Conservation (phyloP, 1,140 invertebrate species). For the Bombus soroeensis region DNA sequence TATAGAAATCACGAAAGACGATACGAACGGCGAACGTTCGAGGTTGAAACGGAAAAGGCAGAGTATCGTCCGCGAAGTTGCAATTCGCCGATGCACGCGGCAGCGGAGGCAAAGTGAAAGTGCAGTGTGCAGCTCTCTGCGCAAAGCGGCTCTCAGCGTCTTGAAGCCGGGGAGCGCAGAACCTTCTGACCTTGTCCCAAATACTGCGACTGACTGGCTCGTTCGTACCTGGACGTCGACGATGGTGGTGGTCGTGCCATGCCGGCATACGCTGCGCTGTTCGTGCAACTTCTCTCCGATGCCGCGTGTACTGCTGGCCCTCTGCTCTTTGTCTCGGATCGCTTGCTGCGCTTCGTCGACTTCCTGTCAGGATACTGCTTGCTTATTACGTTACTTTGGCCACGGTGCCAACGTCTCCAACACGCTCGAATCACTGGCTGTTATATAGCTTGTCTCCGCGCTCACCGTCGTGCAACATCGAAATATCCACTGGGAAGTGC, state of each 20-base stretch:
- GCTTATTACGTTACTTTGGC: constrained; percentile 4
- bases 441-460: too few species aligned
- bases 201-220: constrained; percentile 75
- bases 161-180: constrained; percentile 70
- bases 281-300: constrained; percentile 22
- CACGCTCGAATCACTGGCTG: not conserved
- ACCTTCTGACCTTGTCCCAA: constrained; percentile 83
- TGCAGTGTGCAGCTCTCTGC: constrained; percentile 65
- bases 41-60: constrained; percentile 31
- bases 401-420: constrained; percentile 8
- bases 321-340: constrained; percentile 61
- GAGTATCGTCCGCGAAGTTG: constrained; percentile 51
- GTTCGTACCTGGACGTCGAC: constrained; percentile 53
- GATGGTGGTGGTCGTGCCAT: constrained; percentile 12
- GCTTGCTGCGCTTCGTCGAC: constrained; percentile 46
- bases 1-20: not conserved
- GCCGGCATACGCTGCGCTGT: not conserved
- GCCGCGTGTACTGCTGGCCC: constrained; percentile 32
- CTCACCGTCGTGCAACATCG: too few species aligned
- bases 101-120: constrained; percentile 78
- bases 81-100: constrained; percentile 75
- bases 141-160: constrained; percentile 70
- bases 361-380: constrained; percentile 47
- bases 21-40: not conserved
- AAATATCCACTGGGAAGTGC: not conserved